These are phyloP conservation scores for Tapirus terrestris DNA, from an alignment of 2,113 vertebrate species.

Conservation along the genomic window DNA sequence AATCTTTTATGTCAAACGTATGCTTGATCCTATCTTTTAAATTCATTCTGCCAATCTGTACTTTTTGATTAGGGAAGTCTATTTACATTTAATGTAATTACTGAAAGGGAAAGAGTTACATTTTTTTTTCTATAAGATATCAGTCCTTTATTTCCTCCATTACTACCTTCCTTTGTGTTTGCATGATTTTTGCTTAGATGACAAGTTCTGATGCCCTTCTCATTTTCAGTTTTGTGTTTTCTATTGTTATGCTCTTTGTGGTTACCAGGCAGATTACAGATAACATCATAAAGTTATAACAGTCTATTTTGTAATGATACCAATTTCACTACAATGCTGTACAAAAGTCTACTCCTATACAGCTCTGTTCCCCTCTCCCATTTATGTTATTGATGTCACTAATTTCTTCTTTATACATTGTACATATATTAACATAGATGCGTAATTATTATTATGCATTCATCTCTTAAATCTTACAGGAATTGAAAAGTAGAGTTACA, in stretches of 20 bases:
- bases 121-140: not conserved
- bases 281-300: not conserved
- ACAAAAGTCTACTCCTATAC: no score
- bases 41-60: not conserved
- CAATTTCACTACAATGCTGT: no score
- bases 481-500: no score
- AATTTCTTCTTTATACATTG: no score
- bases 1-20: not conserved
- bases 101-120: not conserved
- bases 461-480: no score
- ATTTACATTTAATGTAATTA: not conserved
- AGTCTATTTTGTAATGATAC: not conserved
- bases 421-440: no score
- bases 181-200: not conserved
- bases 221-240: not conserved
- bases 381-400: no score
- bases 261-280: not conserved
- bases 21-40: fast-evolving
- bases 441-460: no score
- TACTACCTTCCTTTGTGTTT: not conserved
- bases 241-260: not conserved
- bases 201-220: not conserved
- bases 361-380: no score
- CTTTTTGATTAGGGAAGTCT: not conserved
- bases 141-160: not conserved